These are phyloP conservation scores for Pogonocherus hispidulus DNA, from an alignment of 2,888 invertebrate genomes.

Conservation along the genomic window DNA sequence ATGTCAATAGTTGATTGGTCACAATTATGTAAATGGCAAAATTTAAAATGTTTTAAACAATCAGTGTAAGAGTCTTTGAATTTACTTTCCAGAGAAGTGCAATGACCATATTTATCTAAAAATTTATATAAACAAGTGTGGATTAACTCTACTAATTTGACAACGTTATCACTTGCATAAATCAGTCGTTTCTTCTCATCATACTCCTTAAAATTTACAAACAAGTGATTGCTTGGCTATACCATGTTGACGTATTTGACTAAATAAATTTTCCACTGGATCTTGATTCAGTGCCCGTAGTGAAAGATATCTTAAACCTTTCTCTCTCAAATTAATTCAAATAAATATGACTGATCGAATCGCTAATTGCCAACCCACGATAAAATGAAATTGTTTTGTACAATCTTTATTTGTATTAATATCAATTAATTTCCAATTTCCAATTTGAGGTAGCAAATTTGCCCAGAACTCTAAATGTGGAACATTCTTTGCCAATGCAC, in stretches of 20 bases:
- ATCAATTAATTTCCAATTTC: slow-evolving; percentile 14
- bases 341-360: neutral
- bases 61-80: neutral
- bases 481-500: neutral
- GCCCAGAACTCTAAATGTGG: neutral
- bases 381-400: neutral
- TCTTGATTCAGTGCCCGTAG: neutral
- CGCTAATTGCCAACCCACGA: neutral
- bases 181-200: neutral
- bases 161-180: neutral
- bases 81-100: neutral
- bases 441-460: slow-evolving; percentile 1
- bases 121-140: neutral
- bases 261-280: neutral
- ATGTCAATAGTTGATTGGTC: neutral
- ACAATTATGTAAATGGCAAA: neutral
- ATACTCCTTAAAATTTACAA: neutral
- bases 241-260: neutral
- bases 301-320: slow-evolving; percentile 1
- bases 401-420: neutral
- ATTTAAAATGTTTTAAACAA: neutral
- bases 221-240: neutral
- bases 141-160: neutral
- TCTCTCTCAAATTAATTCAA: neutral
- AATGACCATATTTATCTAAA: neutral